phyloP scores from a whole-genome alignment of 2,113 vertebrate genomes.

The Coturnix japonica region DNA sequence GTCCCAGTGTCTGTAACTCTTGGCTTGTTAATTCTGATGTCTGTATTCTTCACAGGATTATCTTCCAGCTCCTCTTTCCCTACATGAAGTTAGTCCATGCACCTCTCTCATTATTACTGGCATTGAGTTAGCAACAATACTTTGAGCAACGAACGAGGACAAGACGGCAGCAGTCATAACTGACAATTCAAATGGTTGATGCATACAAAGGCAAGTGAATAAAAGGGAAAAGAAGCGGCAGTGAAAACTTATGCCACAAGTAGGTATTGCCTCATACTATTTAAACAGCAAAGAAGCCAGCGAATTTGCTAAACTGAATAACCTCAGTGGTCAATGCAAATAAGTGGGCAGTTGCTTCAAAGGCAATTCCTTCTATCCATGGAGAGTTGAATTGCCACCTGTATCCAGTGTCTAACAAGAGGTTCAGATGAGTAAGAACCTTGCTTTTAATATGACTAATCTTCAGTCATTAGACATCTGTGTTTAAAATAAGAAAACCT shows the following conservation, averaged over 20 bases:
- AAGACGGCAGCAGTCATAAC: background rate
- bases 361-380: background rate
- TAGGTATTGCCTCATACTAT: background rate
- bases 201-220: background rate
- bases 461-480: background rate
- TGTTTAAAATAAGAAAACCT: background rate
- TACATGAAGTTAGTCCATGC: background rate
- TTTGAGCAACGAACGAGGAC: background rate
- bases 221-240: background rate
- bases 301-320: background rate
- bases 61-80: background rate
- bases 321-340: accelerated
- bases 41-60: background rate
- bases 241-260: no score
- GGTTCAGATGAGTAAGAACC: background rate
- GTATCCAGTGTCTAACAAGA: background rate
- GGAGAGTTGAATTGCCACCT: accelerated
- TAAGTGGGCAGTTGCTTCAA: background rate
- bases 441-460: background rate
- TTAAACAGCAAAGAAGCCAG: background rate
- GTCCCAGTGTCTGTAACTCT: background rate
- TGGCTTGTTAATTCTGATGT: background rate
- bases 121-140: background rate
- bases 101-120: background rate
- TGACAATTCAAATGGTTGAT: background rate